Percentiles rank a stretch among this genome's conserved stretches.
These are phyloP conservation scores for Helicoverpa armigera DNA, from an alignment of 1,140 invertebrate genomes.

Conservation along the genomic window DNA sequence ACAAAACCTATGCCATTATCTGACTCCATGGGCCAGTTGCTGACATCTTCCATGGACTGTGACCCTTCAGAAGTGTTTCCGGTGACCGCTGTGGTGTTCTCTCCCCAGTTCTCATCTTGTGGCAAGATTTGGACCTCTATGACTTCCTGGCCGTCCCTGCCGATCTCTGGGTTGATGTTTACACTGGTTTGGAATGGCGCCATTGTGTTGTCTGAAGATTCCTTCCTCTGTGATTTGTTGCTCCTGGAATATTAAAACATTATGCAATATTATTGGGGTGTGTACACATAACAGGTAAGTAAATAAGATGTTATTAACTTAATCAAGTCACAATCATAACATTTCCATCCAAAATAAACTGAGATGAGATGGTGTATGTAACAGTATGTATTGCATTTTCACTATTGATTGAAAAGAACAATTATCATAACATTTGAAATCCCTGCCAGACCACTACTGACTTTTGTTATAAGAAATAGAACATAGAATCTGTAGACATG, in stretches of 20 bases:
- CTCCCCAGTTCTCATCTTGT: slow-evolving; percentile 99
- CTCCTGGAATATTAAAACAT: slow-evolving; percentile 70
- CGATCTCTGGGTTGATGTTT: slow-evolving; percentile 90
- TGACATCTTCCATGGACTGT: slow-evolving; percentile 96
- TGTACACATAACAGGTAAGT: too few relatives aligned
- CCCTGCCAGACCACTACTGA: too few relatives aligned
- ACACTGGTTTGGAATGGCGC: slow-evolving; percentile 94
- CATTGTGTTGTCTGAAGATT: slow-evolving; percentile 86
- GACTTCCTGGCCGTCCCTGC: slow-evolving; percentile 92
- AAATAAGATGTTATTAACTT: too few relatives aligned
- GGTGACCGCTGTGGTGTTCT: slow-evolving; percentile 98
- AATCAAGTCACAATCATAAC: too few relatives aligned
- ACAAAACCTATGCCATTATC: slow-evolving; percentile 91
- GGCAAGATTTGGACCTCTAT: slow-evolving; percentile 97
- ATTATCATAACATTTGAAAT: too few relatives aligned
- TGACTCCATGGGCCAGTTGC: slow-evolving; percentile 92
- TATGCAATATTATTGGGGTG: too few relatives aligned
- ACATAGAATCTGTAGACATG: background rate
- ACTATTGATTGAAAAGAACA: too few relatives aligned
- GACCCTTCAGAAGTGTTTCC: slow-evolving; percentile 98
- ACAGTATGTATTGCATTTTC: too few relatives aligned
- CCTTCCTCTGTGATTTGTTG: slow-evolving; percentile 83
- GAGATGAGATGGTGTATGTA: too few relatives aligned
- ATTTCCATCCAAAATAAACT: too few relatives aligned
- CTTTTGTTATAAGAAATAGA: background rate